Evolutionary conservation across 2,113 vertebrate species (phyloP), one percentile per base, ranked within the genome.

Genomic region (Origma solitaria): DNA sequence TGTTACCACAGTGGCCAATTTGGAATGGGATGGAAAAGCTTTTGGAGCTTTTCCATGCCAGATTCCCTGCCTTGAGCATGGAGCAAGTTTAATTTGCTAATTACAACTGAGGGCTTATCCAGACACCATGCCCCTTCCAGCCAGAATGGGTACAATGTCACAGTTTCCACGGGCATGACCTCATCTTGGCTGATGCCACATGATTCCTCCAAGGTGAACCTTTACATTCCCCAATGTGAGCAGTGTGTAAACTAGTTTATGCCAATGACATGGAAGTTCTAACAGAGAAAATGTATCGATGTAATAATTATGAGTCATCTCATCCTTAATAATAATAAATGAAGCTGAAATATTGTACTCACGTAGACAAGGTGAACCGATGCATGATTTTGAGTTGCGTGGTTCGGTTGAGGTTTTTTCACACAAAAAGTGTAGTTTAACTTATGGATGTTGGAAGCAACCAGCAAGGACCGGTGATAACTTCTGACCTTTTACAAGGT

Each of bases 41-140:
- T 86, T 87, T 51, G 31, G 73, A 86, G 27, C 22, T 51, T 85
- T 80, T 81, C 35, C 58, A 49, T 44, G 40, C 37, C 82, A 91
- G 60, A 90, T 82, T 89, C 62, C 50, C 69, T 80, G 62, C 54
- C 84, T 88, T 72, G 28, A 94, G 18, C 31, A 7, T 28, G 40
- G 50, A 69, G 31, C 60, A 85, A 87, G 70, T 69, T 91, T 77
- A 71, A 47, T 75, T 91, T 82, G 30, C n/a, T 89, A 89, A 90
- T 91, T 85, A n/a, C 30, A 89, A 47, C 4, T 1, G 2, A 35
- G 22, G 57, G 15, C 23, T 80, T 88, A 57, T 65, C 45, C 50
- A 89, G 84, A 54, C 7, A 6, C 27, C 22, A 7, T 78, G 40
- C 9, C 15, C 31, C 60, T 90, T 91, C 31, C 58, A 86, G 45